Evolutionary conservation across 2,113 vertebrate species (phyloP), one percentile per base, ranked within the genome.

Genomic region (Dicaeum eximium): DNA sequence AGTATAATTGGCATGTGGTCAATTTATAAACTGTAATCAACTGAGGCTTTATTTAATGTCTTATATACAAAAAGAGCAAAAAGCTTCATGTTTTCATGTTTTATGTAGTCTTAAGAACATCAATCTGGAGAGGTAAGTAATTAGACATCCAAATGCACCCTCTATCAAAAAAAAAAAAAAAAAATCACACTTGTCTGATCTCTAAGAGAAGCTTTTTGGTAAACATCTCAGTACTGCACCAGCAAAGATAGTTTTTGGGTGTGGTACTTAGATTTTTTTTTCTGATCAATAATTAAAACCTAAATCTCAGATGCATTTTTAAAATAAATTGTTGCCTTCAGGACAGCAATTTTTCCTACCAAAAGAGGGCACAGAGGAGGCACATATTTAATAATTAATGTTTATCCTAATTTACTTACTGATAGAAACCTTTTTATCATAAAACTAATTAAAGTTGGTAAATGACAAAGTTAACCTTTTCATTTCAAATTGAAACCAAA

Each of bases 21-120:
- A 94, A 90, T 95, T 83, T 85, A 94, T 90, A 86, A 62, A 90
- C 78, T 89, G 60, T 74, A 91, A 96, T 90, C 72, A 82, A 71
- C 74, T 70, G 33, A 45, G 69, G 54, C 27, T 89, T 79, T 85
- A 90, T 93, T 95, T 91, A 70, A 88, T 91, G 35, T 53, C 60
- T 71, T 47, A 31, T 15, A 78, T 22, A 74, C 86, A 94, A 90
- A 37, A 78, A 67, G 21, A 80, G 15, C 19, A 84, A 90, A 64
- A 93, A 51, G 6, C 8, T 73, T 83, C 27, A 57, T 69, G 24
- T 60, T 91, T 73, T 83, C 27, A 57, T 69, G 24, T 60, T 91
- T 92, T 90, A 53, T 64, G 40, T 64, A 84, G 45, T 31, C 56
- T 50, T 72, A 86, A 69, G 53, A 92, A 88, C 45, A 83, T 31